Base-by-base conservation (phyloP, 2,113 vertebrate genomes). In the Xyrauchen texanus region DNA sequence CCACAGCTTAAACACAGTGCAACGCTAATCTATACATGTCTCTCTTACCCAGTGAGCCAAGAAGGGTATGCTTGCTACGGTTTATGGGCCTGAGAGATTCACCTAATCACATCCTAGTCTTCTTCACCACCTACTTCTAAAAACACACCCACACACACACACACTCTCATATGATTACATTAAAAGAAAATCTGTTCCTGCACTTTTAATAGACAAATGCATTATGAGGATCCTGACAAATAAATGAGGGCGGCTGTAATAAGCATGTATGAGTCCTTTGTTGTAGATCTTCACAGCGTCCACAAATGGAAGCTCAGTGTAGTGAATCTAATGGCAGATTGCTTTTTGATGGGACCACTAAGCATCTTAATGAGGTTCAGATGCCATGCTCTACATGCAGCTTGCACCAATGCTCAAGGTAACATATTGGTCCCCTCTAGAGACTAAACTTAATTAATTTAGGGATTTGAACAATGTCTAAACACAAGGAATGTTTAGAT, bases 301-400 rank as follows among this genome's bases (percentile, higher is more conserved):
- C 66, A 79, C 81, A 78, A 84, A 81, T 84, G 79, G 77, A 84
- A 78, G 79, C 75, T 34, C 76, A 81, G 76, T 78, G 71, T 81
- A 81, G 76, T 84, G 79, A 78, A 53, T 84, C 79, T 84, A 84
- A 84, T 84, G 53, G 79, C 79, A 84, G 74, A 81, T 81, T 84
- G 83, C 76, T 75, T 68, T 68, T 74, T 84, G 76, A 81, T 84
- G 75, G 79, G 79, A 76, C 65, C 79, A 84, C 76, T 84, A 84
- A 84, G 65, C 70, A 49, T 55, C 65, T 79, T 84, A 81, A 84
- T 84, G 79, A 76, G 79, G 70, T 81, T 81, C 83, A 81, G 76
- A 67, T 79, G 76, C 72, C 45, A 44, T 76, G 79, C 76, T 78
- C 69, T 70, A 78, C 57, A 77, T 79, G 76, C 66, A 66, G 80